Evolutionary conservation across 2,797 vertebrate genomes (phyloP), one percentile per base, ranked within the genome.

Genomic region (Thalassophryne amazonica): DNA sequence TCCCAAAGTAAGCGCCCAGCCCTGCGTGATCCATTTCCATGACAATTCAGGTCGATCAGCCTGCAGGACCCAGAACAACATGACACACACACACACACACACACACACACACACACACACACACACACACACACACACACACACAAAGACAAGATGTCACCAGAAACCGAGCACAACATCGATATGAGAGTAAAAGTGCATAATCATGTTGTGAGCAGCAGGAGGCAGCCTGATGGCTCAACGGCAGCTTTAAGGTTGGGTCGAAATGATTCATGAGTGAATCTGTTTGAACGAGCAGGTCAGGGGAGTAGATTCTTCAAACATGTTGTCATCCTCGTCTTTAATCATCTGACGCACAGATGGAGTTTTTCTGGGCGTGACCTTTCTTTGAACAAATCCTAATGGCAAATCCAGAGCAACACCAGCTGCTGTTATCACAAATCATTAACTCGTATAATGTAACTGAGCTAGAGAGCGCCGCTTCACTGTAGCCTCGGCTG

Each of bases 11-110:
- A 61, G 61, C 67, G 14, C 43, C 27, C 6, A 57, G 50, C 50
- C 39, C 65, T 76, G 60, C 64, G 47, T 17, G 51, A 68, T 53
- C 70, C 34, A 86, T 85, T 81, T 81, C 80, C 82, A 84, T 83
- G 83, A 60, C 47, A 45, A 60, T 76, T 78, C 73, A 75, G 72
- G 60, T 59, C 56, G 73, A 67, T 73, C 69, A 66, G 40, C 27
- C 49, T 7, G 42, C n/a, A 42, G 48, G 55, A 43, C 60, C 32
- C 33, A 15, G 48, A 54, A 40, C 72, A 66, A 68, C 54, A 36
- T 57, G 45, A n/a, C n/a, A n/a, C n/a, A n/a, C n/a, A n/a, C n/a
- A n/a, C n/a, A n/a, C n/a, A n/a, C n/a, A n/a, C n/a, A n/a, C n/a
- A n/a, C n/a, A n/a, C n/a, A n/a, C n/a, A n/a, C n/a, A n/a, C n/a